phyloP scores from a whole-genome alignment of 2,797 vertebrate species.

The Aphelocoma californica region DNA sequence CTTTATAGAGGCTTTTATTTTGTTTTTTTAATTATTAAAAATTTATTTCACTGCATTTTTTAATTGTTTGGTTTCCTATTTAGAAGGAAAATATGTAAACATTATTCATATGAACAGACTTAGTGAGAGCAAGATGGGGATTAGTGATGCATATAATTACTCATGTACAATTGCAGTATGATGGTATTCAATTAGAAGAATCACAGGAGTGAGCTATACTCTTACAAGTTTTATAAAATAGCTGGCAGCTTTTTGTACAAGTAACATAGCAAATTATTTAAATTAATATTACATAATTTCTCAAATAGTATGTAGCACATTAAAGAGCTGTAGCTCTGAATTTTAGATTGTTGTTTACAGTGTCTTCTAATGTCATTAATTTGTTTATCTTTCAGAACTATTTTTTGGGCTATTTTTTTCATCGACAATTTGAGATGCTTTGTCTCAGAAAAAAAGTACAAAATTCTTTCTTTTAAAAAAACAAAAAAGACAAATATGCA shows the following conservation, averaged over 20 bases:
- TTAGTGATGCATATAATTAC: conserved; percentile 15
- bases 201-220: not conserved
- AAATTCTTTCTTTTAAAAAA: not conserved
- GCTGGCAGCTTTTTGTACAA: not conserved
- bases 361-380: not conserved
- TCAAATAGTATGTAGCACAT: not conserved
- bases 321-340: not conserved
- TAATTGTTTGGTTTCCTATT: not conserved
- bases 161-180: not conserved
- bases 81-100: not conserved
- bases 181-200: not conserved
- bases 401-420: not conserved
- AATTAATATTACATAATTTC: not conserved
- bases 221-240: conserved; percentile 13
- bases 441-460: accelerated
- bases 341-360: not conserved
- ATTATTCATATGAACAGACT: not conserved
- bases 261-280: not conserved
- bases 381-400: not conserved
- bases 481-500: accelerated
- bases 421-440: not conserved
- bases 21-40: not conserved
- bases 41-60: not conserved
- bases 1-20: not conserved
- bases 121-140: not conserved